Evolutionary conservation across 2,888 invertebrate genomes (phyloP), one percentile per base, ranked within the genome.

Genomic region (Melanargia galathea): DNA sequence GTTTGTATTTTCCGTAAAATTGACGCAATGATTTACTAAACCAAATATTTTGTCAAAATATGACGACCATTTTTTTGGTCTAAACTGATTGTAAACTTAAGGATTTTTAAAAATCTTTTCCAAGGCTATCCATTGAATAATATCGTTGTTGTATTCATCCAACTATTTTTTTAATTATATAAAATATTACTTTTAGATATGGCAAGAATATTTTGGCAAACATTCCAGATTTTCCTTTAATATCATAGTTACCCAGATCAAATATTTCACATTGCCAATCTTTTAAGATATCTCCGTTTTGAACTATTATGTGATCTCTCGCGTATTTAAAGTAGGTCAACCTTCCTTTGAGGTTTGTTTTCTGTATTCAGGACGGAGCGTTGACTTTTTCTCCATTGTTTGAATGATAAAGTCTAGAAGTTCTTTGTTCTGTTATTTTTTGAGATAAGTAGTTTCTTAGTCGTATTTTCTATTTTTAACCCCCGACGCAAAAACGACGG

Each of bases 161-260:
- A 8, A 8, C 8, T 30, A 11, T 16, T 40, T 40, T 40, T 7
- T 1, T 6, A 16, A 6, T 5, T 7, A 16, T 40, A 0, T 40
- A 10, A 18, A 18, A 43, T 43, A 33, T 18, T 30, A 13, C 7
- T 33, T 18, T 13, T 51, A 26, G n/a, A 33, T 51, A 8, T 51
- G 20, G 8, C 11, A 5, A 18, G 5, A 11, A 30, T 52, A 35
- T 69, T 52, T 59, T 69, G 30, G 48, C 52, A 52, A 40, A 52
- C 58, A 63, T 49, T 46, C 60, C 43, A 20, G 33, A 60, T 52
- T 59, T 59, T 65, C 49, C 38, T 40, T 59, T 57, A 43, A 62
- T 61, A 56, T 75, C 76, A 73, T 73, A 72, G 73, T 77, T n/a
- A n/a, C n/a, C n/a, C 67, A 62, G 65, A 62, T 71, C 70, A 73